Evolutionary conservation across 2,888 invertebrate genomes (phyloP).

Genomic region (Apodemia zela): DNA sequence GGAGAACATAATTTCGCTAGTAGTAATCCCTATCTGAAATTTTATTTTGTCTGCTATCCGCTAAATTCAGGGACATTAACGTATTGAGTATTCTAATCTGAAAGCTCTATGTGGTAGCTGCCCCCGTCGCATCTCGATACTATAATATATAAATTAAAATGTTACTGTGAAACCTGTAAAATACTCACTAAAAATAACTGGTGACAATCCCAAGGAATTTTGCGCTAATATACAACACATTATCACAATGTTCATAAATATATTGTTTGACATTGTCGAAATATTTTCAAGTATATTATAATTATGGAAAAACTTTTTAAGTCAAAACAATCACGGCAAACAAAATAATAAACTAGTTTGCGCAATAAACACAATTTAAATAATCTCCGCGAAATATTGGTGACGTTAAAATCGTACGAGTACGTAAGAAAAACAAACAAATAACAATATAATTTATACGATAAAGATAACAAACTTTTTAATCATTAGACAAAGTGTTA

Average conservation of each 20-base stretch:
- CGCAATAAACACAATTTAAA: slow-evolving; percentile 13
- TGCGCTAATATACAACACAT: slow-evolving; percentile 47
- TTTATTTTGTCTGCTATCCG: too few relatives aligned
- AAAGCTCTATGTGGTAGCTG: too few relatives aligned
- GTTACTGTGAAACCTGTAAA: slow-evolving; percentile 20
- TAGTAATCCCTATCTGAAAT: too few relatives aligned
- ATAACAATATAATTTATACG: too few relatives aligned
- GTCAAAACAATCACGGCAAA: background rate
- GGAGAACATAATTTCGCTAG: too few relatives aligned
- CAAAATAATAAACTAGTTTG: slow-evolving; percentile 23
- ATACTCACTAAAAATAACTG: slow-evolving; percentile 71
- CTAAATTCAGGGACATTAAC: too few relatives aligned
- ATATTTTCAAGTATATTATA: background rate
- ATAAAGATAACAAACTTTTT: too few relatives aligned
- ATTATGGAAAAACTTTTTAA: background rate
- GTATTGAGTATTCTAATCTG: too few relatives aligned
- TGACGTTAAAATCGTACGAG: slow-evolving; percentile 35
- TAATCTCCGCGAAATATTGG: background rate
- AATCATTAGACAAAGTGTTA: too few relatives aligned
- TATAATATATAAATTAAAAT: too few relatives aligned
- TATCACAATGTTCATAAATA: slow-evolving; percentile 43
- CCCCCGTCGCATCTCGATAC: too few relatives aligned
- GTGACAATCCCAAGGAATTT: slow-evolving; percentile 62
- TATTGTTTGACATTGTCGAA: slow-evolving; percentile 44
- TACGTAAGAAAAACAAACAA: slow-evolving; percentile 14